phyloP scores from a whole-genome alignment of 1,140 invertebrate species.

The Sitobion miscanthi region DNA sequence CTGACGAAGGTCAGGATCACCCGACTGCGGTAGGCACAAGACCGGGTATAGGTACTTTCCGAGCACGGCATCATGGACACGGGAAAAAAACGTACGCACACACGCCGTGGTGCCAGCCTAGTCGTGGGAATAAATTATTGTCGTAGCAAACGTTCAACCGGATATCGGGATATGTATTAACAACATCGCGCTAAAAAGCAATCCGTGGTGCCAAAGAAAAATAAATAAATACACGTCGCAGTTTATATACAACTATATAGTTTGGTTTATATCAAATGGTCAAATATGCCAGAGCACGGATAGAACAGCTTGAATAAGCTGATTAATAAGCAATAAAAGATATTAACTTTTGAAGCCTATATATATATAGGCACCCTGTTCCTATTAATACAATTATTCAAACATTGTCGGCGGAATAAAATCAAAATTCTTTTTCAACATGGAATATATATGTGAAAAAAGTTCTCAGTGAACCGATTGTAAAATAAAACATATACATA shows the following conservation, averaged over 20 bases:
- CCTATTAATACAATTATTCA: background rate
- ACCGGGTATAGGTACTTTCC: background rate
- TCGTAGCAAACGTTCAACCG: background rate
- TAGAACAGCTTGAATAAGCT: no score
- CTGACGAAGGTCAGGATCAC: conserved; percentile 27
- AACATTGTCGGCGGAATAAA: background rate
- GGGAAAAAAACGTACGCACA: background rate
- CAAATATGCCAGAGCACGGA: no score
- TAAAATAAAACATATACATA: background rate
- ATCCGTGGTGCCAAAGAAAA: background rate
- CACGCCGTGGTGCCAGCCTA: background rate
- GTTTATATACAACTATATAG: background rate
- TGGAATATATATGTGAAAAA: background rate
- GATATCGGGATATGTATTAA: background rate
- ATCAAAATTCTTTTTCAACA: background rate
- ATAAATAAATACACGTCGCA: background rate
- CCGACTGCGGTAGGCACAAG: background rate
- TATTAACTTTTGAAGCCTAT: background rate
- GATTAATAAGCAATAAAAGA: background rate
- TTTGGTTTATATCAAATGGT: background rate
- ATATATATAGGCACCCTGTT: no score
- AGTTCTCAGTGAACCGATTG: background rate
- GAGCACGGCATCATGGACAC: background rate
- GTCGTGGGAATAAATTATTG: background rate
- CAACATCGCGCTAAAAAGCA: background rate